Evolutionary conservation across 2,888 invertebrate genomes (phyloP).

Genomic region (Hemithea aestivaria): DNA sequence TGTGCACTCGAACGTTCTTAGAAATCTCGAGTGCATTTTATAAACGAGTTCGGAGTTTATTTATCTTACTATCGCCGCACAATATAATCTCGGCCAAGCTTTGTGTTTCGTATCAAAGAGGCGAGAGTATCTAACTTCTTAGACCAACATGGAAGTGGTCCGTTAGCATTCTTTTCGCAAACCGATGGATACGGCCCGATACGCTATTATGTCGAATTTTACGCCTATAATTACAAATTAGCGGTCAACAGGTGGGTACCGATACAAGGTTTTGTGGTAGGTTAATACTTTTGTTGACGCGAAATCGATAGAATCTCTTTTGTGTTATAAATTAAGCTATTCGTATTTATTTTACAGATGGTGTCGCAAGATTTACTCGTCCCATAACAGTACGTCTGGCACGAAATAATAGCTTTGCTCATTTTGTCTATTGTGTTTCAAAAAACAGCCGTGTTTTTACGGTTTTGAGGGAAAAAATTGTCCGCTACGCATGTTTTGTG

Average conservation of each 20-base stretch:
- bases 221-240: slow-evolving; percentile 63
- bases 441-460: slow-evolving; percentile 13
- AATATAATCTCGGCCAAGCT: slow-evolving; percentile 41
- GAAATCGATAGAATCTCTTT: slow-evolving; percentile 4
- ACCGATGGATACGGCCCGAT: slow-evolving; percentile 44
- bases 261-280: slow-evolving; percentile 37
- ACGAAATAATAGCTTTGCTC: slow-evolving; percentile 6
- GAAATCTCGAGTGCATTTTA: slow-evolving; percentile 13
- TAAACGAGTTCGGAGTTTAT: slow-evolving; percentile 8
- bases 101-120: slow-evolving; percentile 31
- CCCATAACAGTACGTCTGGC: slow-evolving; percentile 10
- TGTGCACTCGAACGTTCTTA: slow-evolving; percentile 5
- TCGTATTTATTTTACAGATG: slow-evolving; percentile 5
- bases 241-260: slow-evolving; percentile 39
- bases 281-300: slow-evolving; percentile 37
- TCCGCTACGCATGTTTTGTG: slow-evolving; percentile 17
- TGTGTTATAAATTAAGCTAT: slow-evolving; percentile 5
- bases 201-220: slow-evolving; percentile 55
- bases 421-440: slow-evolving; percentile 9
- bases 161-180: slow-evolving; percentile 68
- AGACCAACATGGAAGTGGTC: slow-evolving; percentile 50
- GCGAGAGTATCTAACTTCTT: slow-evolving; percentile 30
- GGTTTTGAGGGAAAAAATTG: slow-evolving; percentile 10
- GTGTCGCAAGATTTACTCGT: slow-evolving; percentile 17
- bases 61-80: slow-evolving; percentile 21